A percentile compares a stretch with the other conserved stretches of the same genome.
phyloP scores from a whole-genome alignment of 2,888 invertebrate species.

The Chymomyza fuscimana region DNA sequence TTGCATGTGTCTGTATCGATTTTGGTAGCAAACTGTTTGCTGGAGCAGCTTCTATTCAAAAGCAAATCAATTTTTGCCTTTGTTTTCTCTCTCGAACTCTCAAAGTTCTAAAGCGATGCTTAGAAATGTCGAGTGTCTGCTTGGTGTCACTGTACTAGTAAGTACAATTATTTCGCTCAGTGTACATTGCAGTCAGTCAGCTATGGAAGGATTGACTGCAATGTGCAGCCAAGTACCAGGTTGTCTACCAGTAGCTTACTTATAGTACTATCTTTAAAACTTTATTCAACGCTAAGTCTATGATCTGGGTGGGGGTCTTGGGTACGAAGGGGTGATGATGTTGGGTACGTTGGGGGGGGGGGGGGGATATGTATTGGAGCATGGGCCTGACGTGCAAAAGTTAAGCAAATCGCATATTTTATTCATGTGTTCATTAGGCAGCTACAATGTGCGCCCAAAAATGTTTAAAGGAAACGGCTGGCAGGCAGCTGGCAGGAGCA shows the following conservation, averaged over 20 bases:
- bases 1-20: no score
- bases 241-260: conserved; percentile 3
- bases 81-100: no score
- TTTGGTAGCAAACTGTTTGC: no score
- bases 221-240: conserved; percentile 11
- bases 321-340: not conserved
- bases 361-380: conserved; percentile 6
- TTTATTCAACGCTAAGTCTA: not conserved
- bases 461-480: conserved; percentile 70
- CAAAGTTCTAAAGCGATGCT: no score
- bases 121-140: no score
- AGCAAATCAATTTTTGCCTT: no score
- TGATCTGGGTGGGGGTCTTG: conserved; percentile 13
- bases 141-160: no score
- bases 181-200: conserved; percentile 36
- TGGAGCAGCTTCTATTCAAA: no score
- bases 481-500: not conserved
- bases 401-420: conserved; percentile 75
- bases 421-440: conserved; percentile 74
- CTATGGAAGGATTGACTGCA: not conserved
- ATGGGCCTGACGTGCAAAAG: conserved; percentile 61
- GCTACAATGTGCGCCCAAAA: conserved; percentile 75
- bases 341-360: not conserved
- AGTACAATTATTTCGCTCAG: not conserved
- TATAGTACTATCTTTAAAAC: conserved; percentile 4